Evolutionary conservation across 1,140 invertebrate genomes (phyloP), one percentile per base, ranked within the genome.

Genomic region (Trissolcus basalis): DNA sequence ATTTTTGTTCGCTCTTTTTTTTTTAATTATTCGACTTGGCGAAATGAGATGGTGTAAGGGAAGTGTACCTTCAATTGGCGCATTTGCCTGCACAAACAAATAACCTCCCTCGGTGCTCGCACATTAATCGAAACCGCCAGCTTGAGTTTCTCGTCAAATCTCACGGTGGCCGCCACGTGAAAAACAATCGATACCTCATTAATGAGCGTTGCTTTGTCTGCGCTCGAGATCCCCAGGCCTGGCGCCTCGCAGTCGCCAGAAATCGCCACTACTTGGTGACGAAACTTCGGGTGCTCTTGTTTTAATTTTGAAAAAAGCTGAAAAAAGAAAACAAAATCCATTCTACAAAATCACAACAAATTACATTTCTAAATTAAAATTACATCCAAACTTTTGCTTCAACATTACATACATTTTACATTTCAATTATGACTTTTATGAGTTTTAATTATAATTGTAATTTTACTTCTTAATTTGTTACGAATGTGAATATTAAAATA

Each of bases 171-270:
- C 0, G 92, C 93, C 0, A 90, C 90, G 67, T 94, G 92, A 82
- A 93, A 92, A n/a, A 93, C 90, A 39, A 92, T 87, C 48, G 91
- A 91, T 4, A 96, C 91, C 84, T 94, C 89, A 0, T 91, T 89
- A 10, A 82, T 78, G 2, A 91, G 80, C 12, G 75, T 83, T 32
- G 81, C 70, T 44, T 85, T 80, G 54, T 92, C 90, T 1, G 77
- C 71, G 0, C 83, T 33, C 0, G 85, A 87, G 1, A 92, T 83
- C 0, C 90, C 91, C 5, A 92, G 80, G 11, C 82, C 84, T 11
- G 87, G 85, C 12, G 81, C 60, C 9, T 86, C 85, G 36, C 90
- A 90, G 44, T 92, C 91, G 0, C 92, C 92, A 15, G 88, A 88
- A 32, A 93, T 88, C 0, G 90, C 88, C 2, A 90, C 82, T 39